Base-by-base conservation (phyloP, 2,888 invertebrate genomes). In the Adineta ricciae region DNA sequence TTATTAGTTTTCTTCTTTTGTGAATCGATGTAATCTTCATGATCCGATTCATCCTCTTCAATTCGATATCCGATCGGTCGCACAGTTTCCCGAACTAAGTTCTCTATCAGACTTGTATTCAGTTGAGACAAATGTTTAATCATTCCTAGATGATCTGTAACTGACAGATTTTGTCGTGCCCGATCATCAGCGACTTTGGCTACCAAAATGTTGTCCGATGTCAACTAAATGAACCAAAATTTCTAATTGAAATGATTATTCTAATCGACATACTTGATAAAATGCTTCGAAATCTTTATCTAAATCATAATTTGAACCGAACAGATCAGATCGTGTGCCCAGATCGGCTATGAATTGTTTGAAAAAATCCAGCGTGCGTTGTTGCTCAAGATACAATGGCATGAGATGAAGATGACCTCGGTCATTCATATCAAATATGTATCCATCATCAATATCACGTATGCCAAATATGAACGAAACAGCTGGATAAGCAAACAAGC, bases 401-500 rank as follows among this genome's bases (percentile, higher is more conserved):
- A 41, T 78, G 21, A 78, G 24, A 78, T 78, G 73, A 41, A 78
- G 41, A 41, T 78, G 36, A 41, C 73, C 73, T 38, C 73, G 49
- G 41, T 84, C 86, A 73, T 84, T 84, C 56, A 84, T 84, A 83
- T 86, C 84, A 32, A 86, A 84, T 36, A 84, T 50, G 3, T 78
- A 54, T 5, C 84, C 84, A 32, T 52, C 84, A 72, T 86, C 86
- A 32, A 46, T n/a, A 49, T 86, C 84, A n/a, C 36, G 36, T 32
- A 84, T 84, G 8, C 86, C 86, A 41, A 86, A 86, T 19, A 86
- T 84, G 49, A 84, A 86, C 50, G 54, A 83, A 41, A 86, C 50
- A 32, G 84, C 82, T 78, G 86, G 86, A 56, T 86, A 84, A 9
- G 86, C 84, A 46, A 84, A 50, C 38, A 84, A 82, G 38, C 84